phyloP scores from a whole-genome alignment of 2,797 vertebrate species.

The Ptychobarbus kaznakovi region DNA sequence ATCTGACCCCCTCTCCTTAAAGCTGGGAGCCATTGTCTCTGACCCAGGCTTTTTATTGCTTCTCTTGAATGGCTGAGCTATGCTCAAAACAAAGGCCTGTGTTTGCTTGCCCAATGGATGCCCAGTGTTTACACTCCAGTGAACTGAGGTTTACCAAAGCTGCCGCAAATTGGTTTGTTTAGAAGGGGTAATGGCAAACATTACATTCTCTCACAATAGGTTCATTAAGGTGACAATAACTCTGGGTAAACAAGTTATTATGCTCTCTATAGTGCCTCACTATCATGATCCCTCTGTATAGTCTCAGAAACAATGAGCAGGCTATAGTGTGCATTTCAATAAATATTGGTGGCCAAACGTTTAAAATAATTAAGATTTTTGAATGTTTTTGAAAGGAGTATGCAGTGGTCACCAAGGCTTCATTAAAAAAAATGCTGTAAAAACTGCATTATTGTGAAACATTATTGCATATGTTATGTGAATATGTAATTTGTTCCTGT shows the following conservation, averaged over 20 bases:
- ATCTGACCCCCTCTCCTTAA: conserved; percentile 40
- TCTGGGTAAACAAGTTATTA: conserved; percentile 50
- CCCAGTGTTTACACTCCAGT: conserved; percentile 51
- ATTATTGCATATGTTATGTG: background rate
- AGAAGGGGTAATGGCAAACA: conserved; percentile 43
- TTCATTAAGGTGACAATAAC: conserved; percentile 53
- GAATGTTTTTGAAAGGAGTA: background rate
- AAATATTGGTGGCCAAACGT: background rate
- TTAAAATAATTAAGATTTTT: background rate
- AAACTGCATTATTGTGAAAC: background rate
- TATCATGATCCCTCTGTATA: background rate
- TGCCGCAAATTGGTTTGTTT: conserved; percentile 51
- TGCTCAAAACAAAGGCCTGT: conserved; percentile 56
- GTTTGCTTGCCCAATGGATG: conserved; percentile 55
- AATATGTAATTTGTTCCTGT: background rate
- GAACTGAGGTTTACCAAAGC: conserved; percentile 33
- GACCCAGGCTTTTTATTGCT: conserved; percentile 32
- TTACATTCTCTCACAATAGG: conserved; percentile 42
- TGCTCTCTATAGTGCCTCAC: background rate
- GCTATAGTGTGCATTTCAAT: background rate
- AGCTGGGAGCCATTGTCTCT: conserved; percentile 42
- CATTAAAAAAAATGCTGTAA: background rate
- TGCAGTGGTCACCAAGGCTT: background rate
- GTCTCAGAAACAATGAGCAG: background rate
- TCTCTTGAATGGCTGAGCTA: conserved; percentile 46